These are phyloP conservation scores for Drosophila seguyi DNA, from an alignment of 1,140 invertebrate genomes.

Conservation along the genomic window DNA sequence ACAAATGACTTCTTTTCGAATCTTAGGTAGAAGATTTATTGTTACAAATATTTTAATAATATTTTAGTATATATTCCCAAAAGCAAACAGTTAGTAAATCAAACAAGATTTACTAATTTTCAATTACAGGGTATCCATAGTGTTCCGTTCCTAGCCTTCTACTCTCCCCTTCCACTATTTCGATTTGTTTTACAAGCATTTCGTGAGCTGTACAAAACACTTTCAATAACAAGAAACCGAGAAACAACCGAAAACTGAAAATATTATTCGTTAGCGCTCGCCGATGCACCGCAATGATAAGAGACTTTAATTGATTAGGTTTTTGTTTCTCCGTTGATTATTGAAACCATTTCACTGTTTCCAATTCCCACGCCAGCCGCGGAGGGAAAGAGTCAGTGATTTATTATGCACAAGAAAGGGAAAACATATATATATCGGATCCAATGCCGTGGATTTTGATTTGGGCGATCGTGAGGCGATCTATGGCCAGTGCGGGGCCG, in stretches of 20 bases:
- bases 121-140: constrained; percentile 7
- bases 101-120: not conserved
- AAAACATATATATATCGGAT: constrained; percentile 50
- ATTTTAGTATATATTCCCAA: not conserved
- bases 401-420: constrained; percentile 45
- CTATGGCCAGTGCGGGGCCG: constrained; percentile 7
- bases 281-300: constrained; percentile 84
- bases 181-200: constrained; percentile 56
- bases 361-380: constrained; percentile 72
- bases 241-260: constrained; percentile 27
- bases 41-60: not conserved
- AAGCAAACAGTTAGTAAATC: not conserved
- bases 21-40: not conserved
- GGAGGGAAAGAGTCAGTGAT: constrained; percentile 59
- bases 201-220: constrained; percentile 54
- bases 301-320: constrained; percentile 84
- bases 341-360: constrained; percentile 73
- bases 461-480: constrained; percentile 15
- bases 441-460: constrained; percentile 19
- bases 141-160: not conserved
- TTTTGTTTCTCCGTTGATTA: constrained; percentile 64
- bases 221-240: constrained; percentile 62
- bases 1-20: not conserved
- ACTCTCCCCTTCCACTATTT: constrained; percentile 18
- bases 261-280: constrained; percentile 56